A percentile compares a stretch with the other conserved stretches of the same genome.
phyloP scores from a whole-genome alignment of 2,888 invertebrate genomes.

The Macrosoma leucophasiata region DNA sequence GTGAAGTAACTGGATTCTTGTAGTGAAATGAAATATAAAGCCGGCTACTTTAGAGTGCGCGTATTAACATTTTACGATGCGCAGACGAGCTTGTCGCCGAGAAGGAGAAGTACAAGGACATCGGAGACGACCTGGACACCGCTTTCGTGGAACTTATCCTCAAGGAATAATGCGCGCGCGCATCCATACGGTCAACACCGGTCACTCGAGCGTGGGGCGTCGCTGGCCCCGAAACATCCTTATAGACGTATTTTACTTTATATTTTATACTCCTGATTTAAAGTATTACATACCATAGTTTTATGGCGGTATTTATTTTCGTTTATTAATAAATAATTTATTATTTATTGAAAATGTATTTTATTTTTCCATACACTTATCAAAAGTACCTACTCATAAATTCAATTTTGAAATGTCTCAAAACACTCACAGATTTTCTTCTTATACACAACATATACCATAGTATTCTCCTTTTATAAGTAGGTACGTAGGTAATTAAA shows the following conservation, averaged over 20 bases:
- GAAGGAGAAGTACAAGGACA: slow-evolving; percentile 99
- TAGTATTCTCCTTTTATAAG: too few species aligned
- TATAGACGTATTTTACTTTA: slow-evolving; percentile 59
- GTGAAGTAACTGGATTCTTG: too few species aligned
- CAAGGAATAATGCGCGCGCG: slow-evolving; percentile 75
- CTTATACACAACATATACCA: too few species aligned
- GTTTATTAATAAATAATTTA: slow-evolving; percentile 61
- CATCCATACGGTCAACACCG: too few species aligned
- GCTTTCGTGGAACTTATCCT: slow-evolving; percentile 97
- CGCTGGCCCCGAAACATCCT: slow-evolving; percentile 47
- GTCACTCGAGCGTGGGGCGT: too few species aligned
- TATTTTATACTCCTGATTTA: slow-evolving; percentile 69
- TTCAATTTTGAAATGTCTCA: too few species aligned
- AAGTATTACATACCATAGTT: slow-evolving; percentile 65
- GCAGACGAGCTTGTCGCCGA: slow-evolving; percentile 96
- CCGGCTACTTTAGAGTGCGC: too few species aligned
- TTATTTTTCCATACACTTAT: slow-evolving; percentile 31
- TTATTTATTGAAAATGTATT: slow-evolving; percentile 54
- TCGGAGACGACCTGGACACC: slow-evolving; percentile 99
- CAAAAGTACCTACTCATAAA: too few species aligned
- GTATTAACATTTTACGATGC: too few species aligned
- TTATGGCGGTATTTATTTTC: slow-evolving; percentile 73
- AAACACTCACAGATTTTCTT: too few species aligned
- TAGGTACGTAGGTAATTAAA: too few species aligned
- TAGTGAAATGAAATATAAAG: too few species aligned